A percentile compares a stretch with the other conserved stretches of the same genome.
Evolutionary conservation across 2,797 vertebrate species (phyloP).

Genomic region (Rousettus madagascariensis): DNA sequence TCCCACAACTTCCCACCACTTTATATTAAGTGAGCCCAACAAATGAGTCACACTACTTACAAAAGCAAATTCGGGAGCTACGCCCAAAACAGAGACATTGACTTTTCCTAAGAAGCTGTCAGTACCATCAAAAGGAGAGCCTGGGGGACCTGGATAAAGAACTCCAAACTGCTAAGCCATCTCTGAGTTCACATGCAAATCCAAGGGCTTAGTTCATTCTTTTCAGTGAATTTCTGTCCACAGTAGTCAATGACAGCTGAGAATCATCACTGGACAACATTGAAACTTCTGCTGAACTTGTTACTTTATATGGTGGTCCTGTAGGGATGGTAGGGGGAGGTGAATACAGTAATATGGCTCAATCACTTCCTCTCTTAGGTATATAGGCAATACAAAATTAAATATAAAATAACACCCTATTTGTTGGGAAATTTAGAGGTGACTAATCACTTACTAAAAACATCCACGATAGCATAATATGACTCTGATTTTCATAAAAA

Average conservation of each 20-base stretch:
- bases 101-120: slow-evolving; percentile 29
- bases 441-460: not conserved
- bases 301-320: not conserved
- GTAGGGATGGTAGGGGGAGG: not conserved
- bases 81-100: not conserved
- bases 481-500: not conserved
- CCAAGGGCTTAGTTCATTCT: not conserved
- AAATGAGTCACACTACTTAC: slow-evolving; percentile 57
- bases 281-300: not conserved
- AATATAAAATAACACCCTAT: not conserved
- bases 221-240: not conserved
- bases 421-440: not conserved
- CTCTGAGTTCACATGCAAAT: not conserved
- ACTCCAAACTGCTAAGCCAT: not conserved
- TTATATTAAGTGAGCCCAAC: slow-evolving; percentile 43
- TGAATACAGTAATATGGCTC: not conserved
- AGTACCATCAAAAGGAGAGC: not conserved
- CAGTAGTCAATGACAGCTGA: not conserved
- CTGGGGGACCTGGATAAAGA: not conserved
- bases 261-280: not conserved
- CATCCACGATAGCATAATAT: not conserved
- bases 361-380: not conserved
- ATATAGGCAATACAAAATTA: not conserved
- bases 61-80: slow-evolving; percentile 15
- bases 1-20: slow-evolving; percentile 60